phyloP scores from a whole-genome alignment of 1,140 invertebrate genomes.

The Tetramorium simillimum region DNA sequence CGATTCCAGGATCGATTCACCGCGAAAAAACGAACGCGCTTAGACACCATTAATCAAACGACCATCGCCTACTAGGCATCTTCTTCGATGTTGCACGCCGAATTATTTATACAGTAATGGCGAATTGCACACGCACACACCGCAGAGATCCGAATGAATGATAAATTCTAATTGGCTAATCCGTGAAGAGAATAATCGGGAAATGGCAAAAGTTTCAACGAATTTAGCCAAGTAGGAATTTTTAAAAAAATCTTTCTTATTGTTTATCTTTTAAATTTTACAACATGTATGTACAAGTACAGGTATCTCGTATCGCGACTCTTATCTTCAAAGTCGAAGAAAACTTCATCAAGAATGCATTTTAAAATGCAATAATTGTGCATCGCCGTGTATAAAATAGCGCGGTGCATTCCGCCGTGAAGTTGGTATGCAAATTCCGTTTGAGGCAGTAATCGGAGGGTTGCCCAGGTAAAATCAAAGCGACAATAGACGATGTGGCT shows the following conservation, averaged over 20 bases:
- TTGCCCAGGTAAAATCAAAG: slow-evolving; percentile 47
- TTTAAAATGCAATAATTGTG: slow-evolving; percentile 41
- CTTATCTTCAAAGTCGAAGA: neutral
- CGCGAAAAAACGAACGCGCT: neutral
- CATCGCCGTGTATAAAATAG: slow-evolving; percentile 1
- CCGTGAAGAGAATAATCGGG: neutral
- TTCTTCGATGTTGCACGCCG: neutral
- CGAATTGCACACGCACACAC: neutral
- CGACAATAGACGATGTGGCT: slow-evolving; percentile 40
- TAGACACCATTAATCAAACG: slow-evolving; percentile 37
- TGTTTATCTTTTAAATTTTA: neutral
- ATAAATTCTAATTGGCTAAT: neutral
- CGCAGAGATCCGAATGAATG: neutral
- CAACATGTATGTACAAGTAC: neutral
- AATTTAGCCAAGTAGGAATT: neutral
- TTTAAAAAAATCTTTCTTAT: neutral
- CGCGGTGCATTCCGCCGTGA: neutral
- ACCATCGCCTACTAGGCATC: neutral
- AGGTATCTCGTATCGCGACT: neutral
- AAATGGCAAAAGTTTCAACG: neutral
- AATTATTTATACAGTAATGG: slow-evolving; percentile 35
- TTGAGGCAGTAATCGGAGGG: slow-evolving; percentile 49
- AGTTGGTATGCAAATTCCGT: slow-evolving; percentile 51
- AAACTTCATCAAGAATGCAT: neutral
- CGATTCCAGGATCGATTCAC: slow-evolving; percentile 26